Percentiles rank a stretch among this genome's conserved stretches.
Conservation (phyloP, 2,888 invertebrate genomes). For the Bursaphelenchus okinawaensis region DNA sequence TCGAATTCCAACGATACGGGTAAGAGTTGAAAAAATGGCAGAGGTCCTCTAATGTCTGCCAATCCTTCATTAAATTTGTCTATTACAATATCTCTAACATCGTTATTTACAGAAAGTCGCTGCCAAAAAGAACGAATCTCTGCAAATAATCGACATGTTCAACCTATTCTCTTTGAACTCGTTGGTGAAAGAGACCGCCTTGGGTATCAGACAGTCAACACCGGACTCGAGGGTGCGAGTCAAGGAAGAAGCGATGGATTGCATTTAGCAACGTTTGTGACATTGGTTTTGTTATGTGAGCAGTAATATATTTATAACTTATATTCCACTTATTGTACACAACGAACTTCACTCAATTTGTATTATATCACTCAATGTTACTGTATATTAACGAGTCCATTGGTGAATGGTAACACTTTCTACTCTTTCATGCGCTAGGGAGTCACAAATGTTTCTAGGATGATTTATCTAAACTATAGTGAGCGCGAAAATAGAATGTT, state of each 20-base stretch:
- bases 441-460: too few relatives aligned
- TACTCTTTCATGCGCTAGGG: too few relatives aligned
- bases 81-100: background rate
- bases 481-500: too few relatives aligned
- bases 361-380: too few relatives aligned
- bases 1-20: constrained; percentile 51
- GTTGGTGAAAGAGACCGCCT: constrained; percentile 50
- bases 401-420: too few relatives aligned
- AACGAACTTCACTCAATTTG: too few relatives aligned
- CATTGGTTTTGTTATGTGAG: too few relatives aligned
- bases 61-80: constrained; percentile 5
- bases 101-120: constrained; percentile 38
- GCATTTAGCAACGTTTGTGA: too few relatives aligned
- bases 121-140: constrained; percentile 56
- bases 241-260: background rate
- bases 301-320: too few relatives aligned
- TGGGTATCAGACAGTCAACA: constrained; percentile 33
- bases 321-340: too few relatives aligned
- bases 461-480: too few relatives aligned
- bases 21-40: constrained; percentile 12
- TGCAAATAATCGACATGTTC: constrained; percentile 56
- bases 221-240: background rate
- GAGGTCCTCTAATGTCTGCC: background rate
- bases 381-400: too few relatives aligned
- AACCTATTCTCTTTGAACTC: constrained; percentile 49